Base-by-base conservation (phyloP, 2,888 invertebrate species). In the Cyrtodaria siliqua region DNA sequence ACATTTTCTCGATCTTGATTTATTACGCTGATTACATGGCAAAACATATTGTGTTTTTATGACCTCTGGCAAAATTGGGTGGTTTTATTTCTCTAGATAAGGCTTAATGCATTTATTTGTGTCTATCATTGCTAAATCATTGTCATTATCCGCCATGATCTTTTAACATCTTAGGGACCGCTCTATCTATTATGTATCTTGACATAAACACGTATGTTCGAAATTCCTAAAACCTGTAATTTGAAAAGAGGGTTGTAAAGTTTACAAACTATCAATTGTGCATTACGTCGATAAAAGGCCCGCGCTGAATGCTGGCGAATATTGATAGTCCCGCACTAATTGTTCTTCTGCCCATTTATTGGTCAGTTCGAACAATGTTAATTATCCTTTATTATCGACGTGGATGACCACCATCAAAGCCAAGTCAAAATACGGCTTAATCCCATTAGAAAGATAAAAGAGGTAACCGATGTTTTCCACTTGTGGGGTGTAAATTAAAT, bases 331-430 rank as follows among this genome's bases (percentile, higher is more conserved):
- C 67, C 61, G 75, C 70, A 67, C 59, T 71, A 56, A 77, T 77
- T 67, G 71, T 71, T 77, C 49, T 59, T n/a, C 66, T 20, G 62
- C 4, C 47, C 70, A 55, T 76, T 70, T 59, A 80, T 66, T 80
- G 80, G 76, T 59, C 68, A 61, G 29, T 50, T 33, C 49, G 69
- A 57, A 73, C 59, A 80, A 80, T 73, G 69, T 27, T 80, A 73
- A 80, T 80, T 80, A 76, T 72, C 33, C 47, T 60, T n/a, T 73
- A 80, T 80, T 75, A 75, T 71, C 49, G 44, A 29, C 55, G 20
- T 40, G 59, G 61, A 76, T 76, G 80, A 56, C 73, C 80, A 80
- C 72, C 72, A 69, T 80, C 80, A 80, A 80, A 80, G 80, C 33
- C 38, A 40, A 27, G 66, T 56, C 59, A 55, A 70, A 63, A 68